Conservation (phyloP, 2,888 invertebrate genomes). For the Mythimna vitellina region DNA sequence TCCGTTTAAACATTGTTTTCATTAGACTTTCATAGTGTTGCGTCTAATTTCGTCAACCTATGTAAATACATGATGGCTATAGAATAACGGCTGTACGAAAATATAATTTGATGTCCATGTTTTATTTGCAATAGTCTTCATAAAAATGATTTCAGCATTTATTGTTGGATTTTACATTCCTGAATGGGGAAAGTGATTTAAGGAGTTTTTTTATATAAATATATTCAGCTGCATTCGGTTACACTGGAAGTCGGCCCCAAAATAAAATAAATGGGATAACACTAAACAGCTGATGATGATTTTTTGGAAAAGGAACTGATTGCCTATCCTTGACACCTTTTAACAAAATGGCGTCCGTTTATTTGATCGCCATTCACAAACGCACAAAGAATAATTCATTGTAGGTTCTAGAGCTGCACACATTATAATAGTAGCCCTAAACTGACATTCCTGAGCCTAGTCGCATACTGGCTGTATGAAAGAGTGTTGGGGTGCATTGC, state of each 20-base stretch:
- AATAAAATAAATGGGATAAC: neutral
- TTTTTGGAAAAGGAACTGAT: neutral
- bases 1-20: constrained; percentile 59
- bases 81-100: constrained; percentile 5
- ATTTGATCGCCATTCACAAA: neutral
- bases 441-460: constrained; percentile 48
- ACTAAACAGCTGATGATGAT: neutral
- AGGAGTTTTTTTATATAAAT: neutral
- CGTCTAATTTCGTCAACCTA: constrained; percentile 23
- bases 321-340: neutral
- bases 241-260: too few species aligned
- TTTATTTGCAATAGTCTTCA: constrained; percentile 2
- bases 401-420: constrained; percentile 6
- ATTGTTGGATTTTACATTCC: neutral
- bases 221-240: neutral
- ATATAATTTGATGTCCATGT: constrained; percentile 15
- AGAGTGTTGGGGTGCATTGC: constrained; percentile 56
- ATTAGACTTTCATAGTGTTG: constrained; percentile 53
- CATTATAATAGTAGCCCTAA: constrained; percentile 20
- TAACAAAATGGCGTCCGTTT: neutral
- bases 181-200: neutral
- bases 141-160: neutral
- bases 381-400: neutral
- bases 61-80: constrained; percentile 7
- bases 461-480: constrained; percentile 44